These are phyloP conservation scores for Xenus cinereus DNA, from an alignment of 2,113 vertebrate species.

Conservation along the genomic window DNA sequence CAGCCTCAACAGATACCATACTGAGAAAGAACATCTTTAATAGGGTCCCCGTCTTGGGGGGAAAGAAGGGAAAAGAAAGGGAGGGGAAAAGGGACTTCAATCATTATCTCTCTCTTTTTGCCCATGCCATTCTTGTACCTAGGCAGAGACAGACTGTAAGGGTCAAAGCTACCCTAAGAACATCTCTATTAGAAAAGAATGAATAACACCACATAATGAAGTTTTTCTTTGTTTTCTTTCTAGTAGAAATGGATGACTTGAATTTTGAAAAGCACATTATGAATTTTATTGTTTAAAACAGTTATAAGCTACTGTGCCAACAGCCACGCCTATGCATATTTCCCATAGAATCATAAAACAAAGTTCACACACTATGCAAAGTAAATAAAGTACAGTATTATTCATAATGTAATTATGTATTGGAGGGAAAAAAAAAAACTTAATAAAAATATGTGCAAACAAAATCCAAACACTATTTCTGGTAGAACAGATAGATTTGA, in stretches of 20 bases:
- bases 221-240: neutral
- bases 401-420: neutral
- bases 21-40: neutral
- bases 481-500: neutral
- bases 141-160: neutral
- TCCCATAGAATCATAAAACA: neutral
- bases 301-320: neutral
- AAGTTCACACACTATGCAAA: neutral
- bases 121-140: neutral
- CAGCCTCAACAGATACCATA: neutral
- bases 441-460: neutral
- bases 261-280: neutral
- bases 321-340: neutral
- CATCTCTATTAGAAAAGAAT: neutral
- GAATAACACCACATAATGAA: neutral
- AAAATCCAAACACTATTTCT: neutral
- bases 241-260: neutral
- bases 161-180: neutral
- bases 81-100: neutral
- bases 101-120: neutral
- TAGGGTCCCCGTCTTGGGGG: too few relatives aligned
- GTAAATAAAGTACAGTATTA: neutral
- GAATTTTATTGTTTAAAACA: neutral
- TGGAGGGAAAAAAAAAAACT: neutral
- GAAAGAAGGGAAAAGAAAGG: neutral